A percentile compares a stretch with the other conserved stretches of the same genome.
These are phyloP conservation scores for Drosophila pseudoananassae DNA, from an alignment of 1,140 invertebrate species.

Conservation along the genomic window DNA sequence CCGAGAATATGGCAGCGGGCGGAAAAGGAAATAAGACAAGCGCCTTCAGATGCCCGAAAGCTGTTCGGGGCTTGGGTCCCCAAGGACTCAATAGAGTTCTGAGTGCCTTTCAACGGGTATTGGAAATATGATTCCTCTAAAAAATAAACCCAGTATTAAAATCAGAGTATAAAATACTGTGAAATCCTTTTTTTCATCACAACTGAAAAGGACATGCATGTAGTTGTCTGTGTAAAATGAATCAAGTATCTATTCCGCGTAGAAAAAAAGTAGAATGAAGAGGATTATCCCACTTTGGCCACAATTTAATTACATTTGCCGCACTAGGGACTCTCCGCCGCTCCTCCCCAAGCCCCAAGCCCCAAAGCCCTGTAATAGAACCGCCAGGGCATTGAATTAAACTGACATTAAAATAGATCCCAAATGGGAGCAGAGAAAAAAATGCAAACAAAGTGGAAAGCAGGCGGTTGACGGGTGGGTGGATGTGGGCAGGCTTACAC, in stretches of 20 bases:
- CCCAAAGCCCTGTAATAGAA: constrained; percentile 50
- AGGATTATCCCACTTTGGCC: constrained; percentile 57
- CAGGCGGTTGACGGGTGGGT: not conserved
- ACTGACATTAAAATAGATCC: constrained; percentile 77
- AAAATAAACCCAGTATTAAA: not conserved
- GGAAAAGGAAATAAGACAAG: constrained; percentile 74
- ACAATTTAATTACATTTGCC: constrained; percentile 80
- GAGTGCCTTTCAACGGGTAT: too few relatives aligned
- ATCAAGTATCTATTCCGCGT: constrained; percentile 26
- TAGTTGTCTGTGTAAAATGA: not conserved
- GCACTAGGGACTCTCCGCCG: constrained; percentile 38
- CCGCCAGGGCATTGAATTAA: constrained; percentile 76
- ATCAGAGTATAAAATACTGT: not conserved
- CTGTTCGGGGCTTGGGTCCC: constrained; percentile 30
- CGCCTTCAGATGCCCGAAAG: constrained; percentile 56
- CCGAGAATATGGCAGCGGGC: constrained; percentile 54
- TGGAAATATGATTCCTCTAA: not conserved
- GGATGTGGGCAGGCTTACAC: not conserved
- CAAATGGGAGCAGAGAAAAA: constrained; percentile 33
- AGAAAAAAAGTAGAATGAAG: constrained; percentile 15
- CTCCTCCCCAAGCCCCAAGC: not conserved
- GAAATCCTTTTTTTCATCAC: not conserved
- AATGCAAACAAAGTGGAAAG: constrained; percentile 34
- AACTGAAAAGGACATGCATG: not conserved
- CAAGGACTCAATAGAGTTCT: constrained; percentile 15